phyloP scores from a whole-genome alignment of 1,140 invertebrate species.

The Zophobas morio region DNA sequence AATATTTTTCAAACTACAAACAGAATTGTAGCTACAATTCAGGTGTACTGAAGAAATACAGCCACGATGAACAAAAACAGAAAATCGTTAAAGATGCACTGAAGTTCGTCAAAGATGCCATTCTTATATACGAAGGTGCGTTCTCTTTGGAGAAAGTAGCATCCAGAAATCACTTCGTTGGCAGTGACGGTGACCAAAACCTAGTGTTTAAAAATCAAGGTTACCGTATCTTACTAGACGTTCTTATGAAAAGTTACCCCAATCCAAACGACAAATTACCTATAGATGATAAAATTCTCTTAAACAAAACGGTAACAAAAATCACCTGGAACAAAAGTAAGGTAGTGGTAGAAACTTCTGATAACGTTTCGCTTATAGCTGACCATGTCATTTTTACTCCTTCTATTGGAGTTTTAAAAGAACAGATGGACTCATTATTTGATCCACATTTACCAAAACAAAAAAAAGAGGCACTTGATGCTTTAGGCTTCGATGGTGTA shows the following conservation, averaged over 20 bases:
- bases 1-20: no score
- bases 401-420: constrained; percentile 80
- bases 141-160: no score
- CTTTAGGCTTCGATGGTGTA: constrained; percentile 78
- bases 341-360: constrained; percentile 61
- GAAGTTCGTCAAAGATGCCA: no score
- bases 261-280: constrained; percentile 44
- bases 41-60: no score
- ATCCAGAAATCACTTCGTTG: no score
- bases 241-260: constrained; percentile 19
- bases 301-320: constrained; percentile 69
- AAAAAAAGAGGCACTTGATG: constrained; percentile 75
- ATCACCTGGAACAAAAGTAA: constrained; percentile 67
- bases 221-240: constrained; percentile 7
- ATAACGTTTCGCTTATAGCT: constrained; percentile 72
- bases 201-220: neutral
- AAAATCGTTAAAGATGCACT: no score
- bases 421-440: constrained; percentile 73
- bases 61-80: no score
- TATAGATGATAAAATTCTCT: constrained; percentile 66
- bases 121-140: no score
- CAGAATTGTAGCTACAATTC: no score
- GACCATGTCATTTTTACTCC: constrained; percentile 80
- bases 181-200: no score
- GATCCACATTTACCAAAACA: constrained; percentile 72